Conservation (phyloP, 2,113 vertebrate species). For the Ancistrus triradiatus region DNA sequence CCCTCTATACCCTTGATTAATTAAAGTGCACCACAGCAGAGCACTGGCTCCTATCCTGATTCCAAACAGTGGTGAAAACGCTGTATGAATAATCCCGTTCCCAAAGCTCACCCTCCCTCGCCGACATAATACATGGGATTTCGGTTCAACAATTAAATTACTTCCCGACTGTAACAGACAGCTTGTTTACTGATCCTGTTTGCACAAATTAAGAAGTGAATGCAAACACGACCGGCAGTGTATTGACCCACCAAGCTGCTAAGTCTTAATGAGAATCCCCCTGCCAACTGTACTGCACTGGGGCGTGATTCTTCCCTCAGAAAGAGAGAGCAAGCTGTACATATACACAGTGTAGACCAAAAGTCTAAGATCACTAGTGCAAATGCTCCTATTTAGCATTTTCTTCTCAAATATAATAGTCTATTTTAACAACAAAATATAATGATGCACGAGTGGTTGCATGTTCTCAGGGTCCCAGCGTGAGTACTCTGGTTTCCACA, state of each 20-base stretch:
- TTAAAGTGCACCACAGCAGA: conserved; percentile 32
- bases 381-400: too few species aligned
- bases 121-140: conserved; percentile 27
- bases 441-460: too few species aligned
- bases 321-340: conserved; percentile 4
- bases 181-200: conserved; percentile 53
- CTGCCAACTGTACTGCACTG: conserved; percentile 33
- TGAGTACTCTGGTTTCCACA: too few species aligned
- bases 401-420: too few species aligned
- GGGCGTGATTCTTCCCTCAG: conserved; percentile 16
- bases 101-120: too few species aligned
- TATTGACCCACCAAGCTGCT: conserved; percentile 45
- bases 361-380: too few species aligned
- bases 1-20: conserved; percentile 23
- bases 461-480: too few species aligned
- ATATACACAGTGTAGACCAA: too few species aligned
- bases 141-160: conserved; percentile 42
- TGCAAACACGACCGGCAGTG: conserved; percentile 44
- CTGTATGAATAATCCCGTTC: conserved; percentile 37
- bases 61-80: too few species aligned
- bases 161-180: conserved; percentile 46
- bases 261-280: conserved; percentile 49
- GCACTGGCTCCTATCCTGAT: conserved; percentile 32
- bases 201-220: conserved; percentile 50
- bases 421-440: too few species aligned